phyloP scores from a whole-genome alignment of 2,113 vertebrate species.

The Psephotus haematonotus region DNA sequence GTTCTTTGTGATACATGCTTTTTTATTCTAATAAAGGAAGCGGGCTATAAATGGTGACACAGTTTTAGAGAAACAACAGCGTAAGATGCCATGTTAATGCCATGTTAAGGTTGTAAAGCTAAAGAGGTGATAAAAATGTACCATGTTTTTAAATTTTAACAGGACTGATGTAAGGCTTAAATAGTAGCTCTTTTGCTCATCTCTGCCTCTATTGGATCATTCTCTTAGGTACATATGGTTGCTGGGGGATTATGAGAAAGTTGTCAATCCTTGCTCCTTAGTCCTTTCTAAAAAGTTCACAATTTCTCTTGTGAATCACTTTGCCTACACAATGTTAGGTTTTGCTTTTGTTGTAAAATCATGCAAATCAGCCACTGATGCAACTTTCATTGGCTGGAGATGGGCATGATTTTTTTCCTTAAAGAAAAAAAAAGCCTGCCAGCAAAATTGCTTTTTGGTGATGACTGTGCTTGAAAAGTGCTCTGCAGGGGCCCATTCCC shows the following conservation, averaged over 20 bases:
- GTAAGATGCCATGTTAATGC: not conserved
- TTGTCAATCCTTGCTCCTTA: not conserved
- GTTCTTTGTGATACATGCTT: not conserved
- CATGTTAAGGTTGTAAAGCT: not conserved
- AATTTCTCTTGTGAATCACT: not conserved
- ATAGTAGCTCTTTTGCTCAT: not conserved
- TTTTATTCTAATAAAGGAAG: slow-evolving; percentile 2
- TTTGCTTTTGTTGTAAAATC: not conserved
- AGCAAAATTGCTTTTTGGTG: slow-evolving; percentile 74
- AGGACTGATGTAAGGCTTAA: not conserved
- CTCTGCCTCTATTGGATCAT: not conserved
- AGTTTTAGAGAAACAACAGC: not conserved
- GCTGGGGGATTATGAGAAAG: not conserved
- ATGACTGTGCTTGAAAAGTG: slow-evolving; percentile 80
- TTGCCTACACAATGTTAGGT: not conserved
- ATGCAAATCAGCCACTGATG: not conserved
- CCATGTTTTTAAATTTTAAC: not conserved
- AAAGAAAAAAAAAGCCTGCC: slow-evolving; percentile 28
- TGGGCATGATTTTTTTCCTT: not conserved
- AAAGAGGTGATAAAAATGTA: not conserved
- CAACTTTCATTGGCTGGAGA: slow-evolving; percentile 10
- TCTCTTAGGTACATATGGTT: not conserved
- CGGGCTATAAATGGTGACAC: not conserved
- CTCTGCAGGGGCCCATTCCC: slow-evolving; percentile 76
- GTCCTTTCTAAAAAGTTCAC: not conserved